Evolutionary conservation across 2,797 vertebrate species (phyloP).

Genomic region (Pampus argenteus): DNA sequence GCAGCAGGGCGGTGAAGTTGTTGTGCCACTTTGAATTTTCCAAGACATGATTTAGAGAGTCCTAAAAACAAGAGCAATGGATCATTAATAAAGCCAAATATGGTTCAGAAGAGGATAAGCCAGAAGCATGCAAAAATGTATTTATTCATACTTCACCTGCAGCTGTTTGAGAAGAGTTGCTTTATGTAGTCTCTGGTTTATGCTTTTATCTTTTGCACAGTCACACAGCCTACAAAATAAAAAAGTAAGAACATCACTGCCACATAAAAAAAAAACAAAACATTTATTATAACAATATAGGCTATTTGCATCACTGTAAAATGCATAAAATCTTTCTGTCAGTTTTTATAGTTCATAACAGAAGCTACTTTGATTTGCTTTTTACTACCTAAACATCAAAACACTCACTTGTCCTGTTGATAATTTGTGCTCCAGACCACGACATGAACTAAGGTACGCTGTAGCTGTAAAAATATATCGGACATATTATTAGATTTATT

Average conservation of each 20-base stretch:
- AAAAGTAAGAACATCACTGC: constrained; percentile 9
- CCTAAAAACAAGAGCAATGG: constrained; percentile 58
- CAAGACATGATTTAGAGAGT: constrained; percentile 67
- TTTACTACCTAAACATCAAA: neutral
- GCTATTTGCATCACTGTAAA: neutral
- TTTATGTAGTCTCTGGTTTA: constrained; percentile 56
- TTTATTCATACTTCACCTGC: constrained; percentile 67
- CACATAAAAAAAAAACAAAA: too few species aligned
- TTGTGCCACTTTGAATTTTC: constrained; percentile 61
- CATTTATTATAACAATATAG: neutral
- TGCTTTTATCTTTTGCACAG: constrained; percentile 48
- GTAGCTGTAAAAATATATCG: constrained; percentile 69
- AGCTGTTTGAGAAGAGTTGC: constrained; percentile 67
- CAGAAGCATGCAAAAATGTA: neutral
- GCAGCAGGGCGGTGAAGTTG: constrained; percentile 74
- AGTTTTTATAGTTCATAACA: neutral
- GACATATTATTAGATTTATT: constrained; percentile 17
- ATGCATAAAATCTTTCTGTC: neutral
- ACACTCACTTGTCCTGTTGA: constrained; percentile 66
- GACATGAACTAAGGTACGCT: constrained; percentile 76
- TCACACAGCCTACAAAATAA: constrained; percentile 55
- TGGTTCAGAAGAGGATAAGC: neutral
- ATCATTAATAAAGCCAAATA: neutral
- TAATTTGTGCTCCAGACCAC: constrained; percentile 72
- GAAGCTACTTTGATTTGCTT: neutral